Evolutionary conservation across 2,888 invertebrate genomes (phyloP), one percentile per base, ranked within the genome.

Genomic region (Drosophila subsilvestris): DNA sequence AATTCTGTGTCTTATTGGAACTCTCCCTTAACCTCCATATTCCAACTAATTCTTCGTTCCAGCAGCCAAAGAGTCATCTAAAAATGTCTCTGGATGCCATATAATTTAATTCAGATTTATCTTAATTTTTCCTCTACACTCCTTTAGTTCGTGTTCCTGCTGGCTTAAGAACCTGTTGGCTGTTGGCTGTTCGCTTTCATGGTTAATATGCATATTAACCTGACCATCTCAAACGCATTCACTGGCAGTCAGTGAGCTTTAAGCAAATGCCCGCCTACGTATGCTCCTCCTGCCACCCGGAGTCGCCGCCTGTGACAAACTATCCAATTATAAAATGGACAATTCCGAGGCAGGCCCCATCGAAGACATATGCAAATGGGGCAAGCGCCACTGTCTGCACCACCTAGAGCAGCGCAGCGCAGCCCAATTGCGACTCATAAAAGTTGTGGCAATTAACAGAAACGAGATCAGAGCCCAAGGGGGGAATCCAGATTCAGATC

Each of bases 281-380:
- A n/a, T 17, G 59, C 45, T 42, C 45, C 9, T 37, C 8, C 20
- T 3, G 10, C 50, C 50, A 18, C n/a, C 50, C 1, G 20, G 29
- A 14, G 29, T 9, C 27, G 20, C 20, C 20, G 42, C 51, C 62
- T 20, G 70, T 69, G 66, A 81, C 81, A 76, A 85, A 83, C 76
- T 78, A 67, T 69, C 80, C 85, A 88, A 89, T 90, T 89, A 89
- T 86, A 81, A 79, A 68, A 72, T 51, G 75, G 79, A 87, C 84
- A 80, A 73, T 69, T 73, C 78, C 77, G 62, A 80, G 79, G 78
- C 86, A n/a, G 87, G 72, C 70, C 63, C 48, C 57, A 61, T 48
- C 60, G 50, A 54, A 43, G 63, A 63, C 70, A 69, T 78, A 69
- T 74, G 78, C 70, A 76, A 78, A 77, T 73, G 66, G 61, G 63